Conservation (phyloP, 2,797 vertebrate species). For the Cuculus canorus region DNA sequence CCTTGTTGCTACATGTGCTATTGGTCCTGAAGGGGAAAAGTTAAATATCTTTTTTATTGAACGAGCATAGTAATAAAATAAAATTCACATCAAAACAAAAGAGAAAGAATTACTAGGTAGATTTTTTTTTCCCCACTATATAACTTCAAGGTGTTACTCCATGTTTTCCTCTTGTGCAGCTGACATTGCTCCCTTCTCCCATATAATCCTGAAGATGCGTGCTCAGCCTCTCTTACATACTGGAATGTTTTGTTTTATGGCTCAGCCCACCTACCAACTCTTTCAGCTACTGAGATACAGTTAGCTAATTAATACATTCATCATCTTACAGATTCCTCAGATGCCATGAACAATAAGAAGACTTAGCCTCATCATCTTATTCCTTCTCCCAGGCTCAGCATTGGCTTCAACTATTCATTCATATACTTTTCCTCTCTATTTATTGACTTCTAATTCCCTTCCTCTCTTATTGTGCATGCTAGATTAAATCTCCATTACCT, state of each 20-base stretch:
- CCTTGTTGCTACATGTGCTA: not conserved
- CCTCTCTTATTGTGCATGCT: not conserved
- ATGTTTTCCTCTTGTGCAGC: not conserved
- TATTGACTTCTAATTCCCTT: not conserved
- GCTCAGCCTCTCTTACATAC: slow-evolving; percentile 18
- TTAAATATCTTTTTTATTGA: not conserved
- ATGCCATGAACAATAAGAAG: not conserved
- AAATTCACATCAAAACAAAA: not conserved
- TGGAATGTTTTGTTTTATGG: slow-evolving; percentile 50
- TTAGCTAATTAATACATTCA: not conserved
- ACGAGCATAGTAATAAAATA: not conserved
- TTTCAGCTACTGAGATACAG: slow-evolving; percentile 31
- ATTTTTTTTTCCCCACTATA: not conserved
- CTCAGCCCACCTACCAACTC: slow-evolving; percentile 44
- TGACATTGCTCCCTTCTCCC: not conserved
- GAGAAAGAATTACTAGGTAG: not conserved
- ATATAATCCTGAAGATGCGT: not conserved
- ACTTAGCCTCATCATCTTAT: not conserved
- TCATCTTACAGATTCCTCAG: slow-evolving; percentile 6
- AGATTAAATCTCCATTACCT: slow-evolving; percentile 15
- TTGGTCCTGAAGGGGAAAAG: not conserved
- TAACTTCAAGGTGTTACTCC: not conserved
- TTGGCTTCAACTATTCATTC: slow-evolving; percentile 4
- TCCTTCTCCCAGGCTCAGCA: not conserved
- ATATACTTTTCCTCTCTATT: not conserved